Evolutionary conservation across 2,888 invertebrate species (phyloP), one percentile per base, ranked within the genome.

Genomic region (Arctia plantaginis): DNA sequence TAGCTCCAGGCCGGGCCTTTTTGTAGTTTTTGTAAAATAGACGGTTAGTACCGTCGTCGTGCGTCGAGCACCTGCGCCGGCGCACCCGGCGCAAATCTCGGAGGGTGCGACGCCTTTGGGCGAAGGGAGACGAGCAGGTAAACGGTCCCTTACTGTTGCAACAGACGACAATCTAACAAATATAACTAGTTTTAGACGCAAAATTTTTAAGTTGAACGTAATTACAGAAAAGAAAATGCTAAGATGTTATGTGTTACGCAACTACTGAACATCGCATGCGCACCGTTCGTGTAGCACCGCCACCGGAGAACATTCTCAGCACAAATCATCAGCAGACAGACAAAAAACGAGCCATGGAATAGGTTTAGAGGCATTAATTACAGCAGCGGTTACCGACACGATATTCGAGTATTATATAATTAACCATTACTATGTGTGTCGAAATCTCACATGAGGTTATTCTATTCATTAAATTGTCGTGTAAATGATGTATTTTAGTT

Each of bases 41-140:
- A 88, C 90, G 92, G 91, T 90, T 93, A 89, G 88, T 86, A 86
- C 79, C 82, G 81, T 81, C 90, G 90, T 87, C 92, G 92, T 90
- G 91, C 92, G 92, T 89, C 89, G 91, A 86, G 90, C 95, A 95
- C 94, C 95, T 94, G 95, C 95, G 92, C 89, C 66, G 23, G 89
- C 88, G 89, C 93, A 94, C 93, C 94, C 94, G 93, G 93, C 90
- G 91, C 90, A 90, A 92, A 93, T 93, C 92, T 91, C 93, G 88
- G 91, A 93, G 94, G 94, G 94, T 93, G 94, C 94, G 86, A 82
- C 51, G 83, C 84, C 84, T 83, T 82, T 71, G 78, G 69, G 82
- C 86, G 82, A 87, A 87, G 87, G 89, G 89, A 87, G 86, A 84
- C 84, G 86, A 86, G 92, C 94, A 95, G 95, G 95, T 95, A 94